These are phyloP conservation scores for Heptranchias perlo DNA, from an alignment of 2,113 vertebrate species.

Conservation along the genomic window DNA sequence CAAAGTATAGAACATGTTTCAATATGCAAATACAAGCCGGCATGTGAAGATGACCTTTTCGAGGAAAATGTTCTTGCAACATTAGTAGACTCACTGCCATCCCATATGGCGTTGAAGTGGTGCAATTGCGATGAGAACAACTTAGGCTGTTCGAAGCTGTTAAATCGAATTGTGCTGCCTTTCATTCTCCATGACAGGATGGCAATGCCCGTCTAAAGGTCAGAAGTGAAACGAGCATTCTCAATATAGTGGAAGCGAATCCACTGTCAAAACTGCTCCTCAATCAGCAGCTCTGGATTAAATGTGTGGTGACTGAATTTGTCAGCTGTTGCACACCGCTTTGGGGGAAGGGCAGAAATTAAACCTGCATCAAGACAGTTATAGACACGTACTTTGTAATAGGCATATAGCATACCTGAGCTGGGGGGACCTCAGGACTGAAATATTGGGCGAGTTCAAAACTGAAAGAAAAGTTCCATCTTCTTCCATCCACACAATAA, in stretches of 20 bases:
- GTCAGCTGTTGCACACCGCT: conserved; percentile 9
- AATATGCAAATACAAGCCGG: background rate
- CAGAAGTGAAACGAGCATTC: background rate
- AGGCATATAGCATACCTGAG: background rate
- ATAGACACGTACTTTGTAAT: background rate
- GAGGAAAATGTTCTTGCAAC: background rate
- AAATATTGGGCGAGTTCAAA: background rate
- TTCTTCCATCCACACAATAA: background rate
- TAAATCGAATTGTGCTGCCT: background rate
- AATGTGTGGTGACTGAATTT: background rate
- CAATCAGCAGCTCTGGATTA: background rate
- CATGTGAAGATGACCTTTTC: background rate
- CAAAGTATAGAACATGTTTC: background rate
- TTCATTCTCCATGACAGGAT: background rate
- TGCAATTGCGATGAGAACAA: background rate
- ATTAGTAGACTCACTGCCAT: background rate
- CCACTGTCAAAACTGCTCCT: background rate
- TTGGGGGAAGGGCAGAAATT: background rate
- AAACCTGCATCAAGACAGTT: background rate
- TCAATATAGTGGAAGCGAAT: no score
- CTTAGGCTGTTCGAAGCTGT: background rate
- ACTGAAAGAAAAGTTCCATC: background rate
- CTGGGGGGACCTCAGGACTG: background rate
- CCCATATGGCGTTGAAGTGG: background rate
- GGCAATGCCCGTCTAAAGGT: background rate